phyloP scores from a whole-genome alignment of 1,140 invertebrate species.

The Drosophila chauvacae region DNA sequence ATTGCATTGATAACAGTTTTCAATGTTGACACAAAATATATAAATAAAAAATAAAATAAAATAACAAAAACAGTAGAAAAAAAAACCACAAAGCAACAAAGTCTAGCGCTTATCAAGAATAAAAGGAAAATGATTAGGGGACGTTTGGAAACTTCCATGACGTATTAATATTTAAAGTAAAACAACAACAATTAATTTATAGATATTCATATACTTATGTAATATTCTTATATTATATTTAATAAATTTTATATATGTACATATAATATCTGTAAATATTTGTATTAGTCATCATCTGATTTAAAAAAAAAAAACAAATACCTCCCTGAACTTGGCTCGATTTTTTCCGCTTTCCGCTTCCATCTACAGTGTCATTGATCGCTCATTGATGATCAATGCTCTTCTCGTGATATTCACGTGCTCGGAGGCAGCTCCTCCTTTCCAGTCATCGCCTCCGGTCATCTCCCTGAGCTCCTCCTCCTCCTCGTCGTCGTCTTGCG shows the following conservation, averaged over 20 bases:
- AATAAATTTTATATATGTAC: too few relatives aligned
- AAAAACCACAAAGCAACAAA: neutral
- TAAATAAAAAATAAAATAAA: neutral
- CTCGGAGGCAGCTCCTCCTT: neutral
- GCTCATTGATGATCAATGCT: slow-evolving; percentile 19
- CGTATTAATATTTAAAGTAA: neutral
- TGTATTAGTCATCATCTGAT: neutral
- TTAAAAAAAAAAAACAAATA: neutral
- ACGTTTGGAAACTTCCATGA: slow-evolving; percentile 5
- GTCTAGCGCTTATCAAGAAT: slow-evolving; percentile 6
- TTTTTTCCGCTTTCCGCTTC: slow-evolving; percentile 16
- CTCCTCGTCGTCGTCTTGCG: neutral
- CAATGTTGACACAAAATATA: neutral
- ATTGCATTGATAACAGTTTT: slow-evolving; percentile 20
- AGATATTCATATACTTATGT: too few relatives aligned
- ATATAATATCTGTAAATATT: neutral
- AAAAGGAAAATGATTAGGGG: neutral
- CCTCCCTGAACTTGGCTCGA: slow-evolving; percentile 10
- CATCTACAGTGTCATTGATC: slow-evolving; percentile 32
- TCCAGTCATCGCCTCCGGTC: neutral
- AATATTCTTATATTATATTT: neutral
- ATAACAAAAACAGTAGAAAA: neutral
- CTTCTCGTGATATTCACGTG: slow-evolving; percentile 50
- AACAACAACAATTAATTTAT: neutral
- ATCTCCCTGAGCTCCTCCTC: neutral